phyloP scores from a whole-genome alignment of 2,113 vertebrate genomes.

The Lasiurus cinereus region DNA sequence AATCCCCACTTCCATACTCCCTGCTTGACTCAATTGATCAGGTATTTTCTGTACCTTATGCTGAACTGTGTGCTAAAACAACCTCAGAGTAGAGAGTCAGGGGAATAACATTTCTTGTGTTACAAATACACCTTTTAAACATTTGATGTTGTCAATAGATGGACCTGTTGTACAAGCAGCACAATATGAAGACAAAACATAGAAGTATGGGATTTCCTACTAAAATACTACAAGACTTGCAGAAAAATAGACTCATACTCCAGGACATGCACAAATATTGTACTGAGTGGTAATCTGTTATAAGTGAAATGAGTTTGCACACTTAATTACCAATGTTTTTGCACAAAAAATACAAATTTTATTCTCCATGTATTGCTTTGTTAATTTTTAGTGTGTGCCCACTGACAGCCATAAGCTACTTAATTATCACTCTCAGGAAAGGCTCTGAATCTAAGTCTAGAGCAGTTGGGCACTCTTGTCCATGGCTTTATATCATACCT shows the following conservation, averaged over 20 bases:
- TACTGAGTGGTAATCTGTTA: background rate
- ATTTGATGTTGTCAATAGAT: constrained; percentile 20
- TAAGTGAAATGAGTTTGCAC: background rate
- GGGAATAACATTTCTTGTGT: constrained; percentile 5
- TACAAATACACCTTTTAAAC: constrained; percentile 45
- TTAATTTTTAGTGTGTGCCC: background rate
- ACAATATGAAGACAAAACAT: background rate
- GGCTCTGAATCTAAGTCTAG: background rate
- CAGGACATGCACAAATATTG: background rate
- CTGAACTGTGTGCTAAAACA: background rate
- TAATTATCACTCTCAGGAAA: background rate
- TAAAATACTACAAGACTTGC: background rate
- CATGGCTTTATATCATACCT: background rate
- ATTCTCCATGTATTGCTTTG: background rate
- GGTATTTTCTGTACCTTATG: background rate
- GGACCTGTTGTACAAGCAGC: background rate
- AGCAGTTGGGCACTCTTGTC: background rate
- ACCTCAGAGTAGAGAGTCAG: background rate
- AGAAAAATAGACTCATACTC: background rate
- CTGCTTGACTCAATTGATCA: background rate
- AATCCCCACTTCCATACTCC: background rate
- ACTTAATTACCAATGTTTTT: background rate
- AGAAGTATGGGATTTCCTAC: background rate
- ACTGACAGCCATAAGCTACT: background rate
- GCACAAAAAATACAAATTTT: background rate